Conservation (phyloP, 2,888 invertebrate genomes). For the Cheilosia urbana region DNA sequence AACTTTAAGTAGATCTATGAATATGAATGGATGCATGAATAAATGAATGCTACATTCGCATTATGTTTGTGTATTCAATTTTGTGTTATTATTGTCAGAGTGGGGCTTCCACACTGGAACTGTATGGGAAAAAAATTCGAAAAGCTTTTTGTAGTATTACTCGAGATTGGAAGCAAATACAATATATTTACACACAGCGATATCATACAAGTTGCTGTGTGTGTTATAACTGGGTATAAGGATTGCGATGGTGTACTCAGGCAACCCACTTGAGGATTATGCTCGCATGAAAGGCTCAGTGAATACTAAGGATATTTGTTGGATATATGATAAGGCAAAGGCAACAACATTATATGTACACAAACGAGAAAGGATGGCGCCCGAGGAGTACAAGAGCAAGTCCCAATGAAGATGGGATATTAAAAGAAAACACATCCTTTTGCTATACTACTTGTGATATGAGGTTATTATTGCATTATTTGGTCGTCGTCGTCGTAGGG, state of each 20-base stretch:
- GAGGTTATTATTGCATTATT: slow-evolving; percentile 37
- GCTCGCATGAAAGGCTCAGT: slow-evolving; percentile 46
- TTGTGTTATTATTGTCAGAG: slow-evolving; percentile 45
- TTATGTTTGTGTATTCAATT: slow-evolving; percentile 62
- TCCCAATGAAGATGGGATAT: slow-evolving; percentile 35
- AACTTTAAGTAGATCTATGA: slow-evolving; percentile 55
- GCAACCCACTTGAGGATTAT: slow-evolving; percentile 43
- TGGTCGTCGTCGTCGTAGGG: not conserved
- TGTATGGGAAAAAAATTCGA: slow-evolving; percentile 22
- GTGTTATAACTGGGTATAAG: not conserved
- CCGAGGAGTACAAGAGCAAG: slow-evolving; percentile 4
- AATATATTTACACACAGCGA: slow-evolving; percentile 20
- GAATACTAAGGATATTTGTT: slow-evolving; percentile 29
- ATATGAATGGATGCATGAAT: slow-evolving; percentile 60
- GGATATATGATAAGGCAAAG: slow-evolving; percentile 14
- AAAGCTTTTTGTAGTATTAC: slow-evolving; percentile 34
- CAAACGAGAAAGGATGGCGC: not conserved
- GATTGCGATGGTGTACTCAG: slow-evolving; percentile 9
- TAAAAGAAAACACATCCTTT: slow-evolving; percentile 43
- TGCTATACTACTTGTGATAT: slow-evolving; percentile 9
- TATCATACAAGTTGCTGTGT: not conserved
- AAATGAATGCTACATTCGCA: slow-evolving; percentile 52
- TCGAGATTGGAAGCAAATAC: slow-evolving; percentile 50
- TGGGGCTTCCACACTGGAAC: slow-evolving; percentile 28
- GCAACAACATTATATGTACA: slow-evolving; percentile 5